Base-by-base conservation (phyloP, 2,113 vertebrate species). In the Panthera uncia region DNA sequence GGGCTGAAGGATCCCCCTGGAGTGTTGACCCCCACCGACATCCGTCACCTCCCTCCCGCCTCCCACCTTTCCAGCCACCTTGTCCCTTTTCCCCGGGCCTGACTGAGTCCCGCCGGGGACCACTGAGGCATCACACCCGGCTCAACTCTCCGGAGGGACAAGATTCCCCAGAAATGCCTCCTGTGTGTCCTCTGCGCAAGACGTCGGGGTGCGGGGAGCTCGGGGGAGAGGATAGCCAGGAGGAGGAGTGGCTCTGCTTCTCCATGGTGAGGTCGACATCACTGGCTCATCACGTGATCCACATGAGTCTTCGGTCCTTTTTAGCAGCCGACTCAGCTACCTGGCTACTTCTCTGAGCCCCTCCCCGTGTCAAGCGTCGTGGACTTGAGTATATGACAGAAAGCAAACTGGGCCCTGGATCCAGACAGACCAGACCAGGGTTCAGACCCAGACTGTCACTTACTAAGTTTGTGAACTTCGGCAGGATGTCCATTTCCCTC, bases 311-410 rank as follows among this genome's bases (percentile, higher is more conserved):
- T 85, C 50, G 13, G 66, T 48, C 45, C 12, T n/a, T 18, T 85
- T 50, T 52, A 80, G 69, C 1, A 4, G 48, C n/a, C 71, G 76
- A 68, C 78, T 48, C 71, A 76, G 36, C 13, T 7, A 14, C 79
- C 38, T 11, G 90, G n/a, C 8, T 73, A 6, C 81, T 74, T 74
- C 90, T 55, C 50, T 36, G 29, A 63, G 38, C 18, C n/a, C 45
- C 25, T 63, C 7, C 63, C 23, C 7, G 4, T 2, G 5, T 19
- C 38, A 31, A 69, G 55, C 23, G 5, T n/a, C 1, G 0, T 21
- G 45, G 68, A 36, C 38, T 80, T 90, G 14, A 29, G 63, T 7
- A 63, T 3, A 16, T 0, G n/a, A 52, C 38, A 52, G 88, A 41
- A 87, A 29, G 68, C 7, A 66, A 68, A 68, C 45, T 31, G 61